Base-by-base conservation (phyloP, 2,113 vertebrate species). In the Toxostoma redivivum region DNA sequence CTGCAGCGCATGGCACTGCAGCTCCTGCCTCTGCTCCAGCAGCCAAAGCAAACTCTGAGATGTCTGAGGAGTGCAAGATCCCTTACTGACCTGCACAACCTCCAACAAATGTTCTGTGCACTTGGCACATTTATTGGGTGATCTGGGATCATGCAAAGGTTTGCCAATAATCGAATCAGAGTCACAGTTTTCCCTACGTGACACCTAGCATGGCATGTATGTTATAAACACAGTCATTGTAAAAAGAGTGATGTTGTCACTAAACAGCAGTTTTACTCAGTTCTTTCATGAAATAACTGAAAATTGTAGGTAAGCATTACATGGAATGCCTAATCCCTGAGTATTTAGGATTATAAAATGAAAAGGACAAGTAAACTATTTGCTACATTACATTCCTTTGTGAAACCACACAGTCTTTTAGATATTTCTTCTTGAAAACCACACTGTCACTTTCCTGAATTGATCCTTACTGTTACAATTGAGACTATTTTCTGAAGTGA, bases 401-500 rank as follows among this genome's bases (percentile, higher is more conserved):
- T 38, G 71, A 82, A 94, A 85, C 61, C 67, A 76, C 27, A 35
- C 14, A 47, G 61, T 42, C 48, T 71, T 79, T 85, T 9, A 76
- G 79, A 44, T 71, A 30, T 38, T 88, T 88, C 61, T 47, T 80
- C 30, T 48, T 71, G 78, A 79, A 44, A 94, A 82, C 53, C 2
- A 8, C 51, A 37, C 16, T 10, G 67, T 84, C 84, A 81, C 76
- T 72, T 80, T 38, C 28, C 45, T 67, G 53, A 80, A 12, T 62
- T 27, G 51, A 93, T 77, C 61, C 57, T 60, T 56, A 33, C 57
- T 38, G 58, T 13, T 67, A 69, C 80, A 94, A 82, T n/a, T 80
- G 80, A 83, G 74, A 57, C 67, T 77, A 61, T 88, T 92, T 90
- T 82, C 79, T 92, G 67, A 82, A 92, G 79, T 69, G 86, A 88